Evolutionary conservation across 1,140 invertebrate species (phyloP).

Genomic region (Helicoverpa zea): DNA sequence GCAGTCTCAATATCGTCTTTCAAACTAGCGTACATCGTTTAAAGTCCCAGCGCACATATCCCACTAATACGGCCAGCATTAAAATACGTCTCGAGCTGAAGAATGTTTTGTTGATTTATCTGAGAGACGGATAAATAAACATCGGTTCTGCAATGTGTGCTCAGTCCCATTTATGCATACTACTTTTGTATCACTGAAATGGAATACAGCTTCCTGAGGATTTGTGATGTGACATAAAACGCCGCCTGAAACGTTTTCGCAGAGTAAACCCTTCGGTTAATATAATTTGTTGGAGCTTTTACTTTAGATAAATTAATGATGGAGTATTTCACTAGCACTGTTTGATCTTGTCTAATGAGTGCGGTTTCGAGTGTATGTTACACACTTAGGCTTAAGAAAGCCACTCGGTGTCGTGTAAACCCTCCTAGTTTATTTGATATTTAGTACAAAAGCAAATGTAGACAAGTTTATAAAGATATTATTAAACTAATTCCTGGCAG

Average conservation of each 20-base stretch:
- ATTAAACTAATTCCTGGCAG: slow-evolving; percentile 30
- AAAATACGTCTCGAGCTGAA: slow-evolving; percentile 13
- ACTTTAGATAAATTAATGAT: slow-evolving; percentile 66
- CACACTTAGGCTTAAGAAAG: slow-evolving; percentile 58
- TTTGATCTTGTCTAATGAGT: slow-evolving; percentile 70
- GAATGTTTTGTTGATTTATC: slow-evolving; percentile 15
- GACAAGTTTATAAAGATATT: slow-evolving; percentile 9
- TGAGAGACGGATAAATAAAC: slow-evolving; percentile 24
- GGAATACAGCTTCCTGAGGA: slow-evolving; percentile 1
- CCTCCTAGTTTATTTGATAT: slow-evolving; percentile 39
- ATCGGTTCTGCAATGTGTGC: slow-evolving; percentile 28
- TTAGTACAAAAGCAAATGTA: background rate
- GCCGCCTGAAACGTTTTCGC: background rate
- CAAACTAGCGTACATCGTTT: slow-evolving; percentile 42
- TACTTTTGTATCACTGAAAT: slow-evolving; percentile 4
- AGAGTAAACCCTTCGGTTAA: slow-evolving; percentile 53
- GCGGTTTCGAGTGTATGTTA: slow-evolving; percentile 58
- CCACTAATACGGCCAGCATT: slow-evolving; percentile 16
- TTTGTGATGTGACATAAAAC: slow-evolving; percentile 1
- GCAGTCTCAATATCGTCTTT: slow-evolving; percentile 58
- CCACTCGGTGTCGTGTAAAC: slow-evolving; percentile 47
- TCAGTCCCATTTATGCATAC: slow-evolving; percentile 19
- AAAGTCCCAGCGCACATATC: slow-evolving; percentile 49
- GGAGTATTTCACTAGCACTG: slow-evolving; percentile 57
- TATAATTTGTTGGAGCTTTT: slow-evolving; percentile 64